These are phyloP conservation scores for Oxytorus armatus DNA, from an alignment of 2,888 invertebrate species.

Conservation along the genomic window DNA sequence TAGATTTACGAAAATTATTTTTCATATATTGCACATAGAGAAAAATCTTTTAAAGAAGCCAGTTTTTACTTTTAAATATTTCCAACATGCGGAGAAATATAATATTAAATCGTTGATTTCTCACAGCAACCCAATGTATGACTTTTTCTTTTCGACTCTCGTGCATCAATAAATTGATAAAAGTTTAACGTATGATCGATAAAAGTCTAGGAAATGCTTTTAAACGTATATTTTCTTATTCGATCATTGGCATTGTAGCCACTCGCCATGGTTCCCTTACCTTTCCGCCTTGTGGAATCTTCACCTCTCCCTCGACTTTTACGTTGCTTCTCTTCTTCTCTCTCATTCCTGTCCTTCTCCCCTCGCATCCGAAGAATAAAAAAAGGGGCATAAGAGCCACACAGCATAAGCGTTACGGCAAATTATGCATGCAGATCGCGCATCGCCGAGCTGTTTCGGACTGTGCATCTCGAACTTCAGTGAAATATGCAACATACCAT, in stretches of 20 bases:
- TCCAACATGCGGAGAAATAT: no score
- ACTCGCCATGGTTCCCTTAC: slow-evolving; percentile 54
- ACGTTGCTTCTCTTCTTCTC: slow-evolving; percentile 52
- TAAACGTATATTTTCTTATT: slow-evolving; percentile 14
- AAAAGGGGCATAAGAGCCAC: background rate
- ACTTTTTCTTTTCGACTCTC: background rate
- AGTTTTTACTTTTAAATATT: no score
- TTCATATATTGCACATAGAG: background rate
- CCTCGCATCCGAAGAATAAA: slow-evolving; percentile 47
- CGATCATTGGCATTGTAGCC: slow-evolving; percentile 7
- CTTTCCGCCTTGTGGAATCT: slow-evolving; percentile 59
- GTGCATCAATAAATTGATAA: slow-evolving; percentile 3
- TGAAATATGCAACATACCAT: slow-evolving; percentile 16
- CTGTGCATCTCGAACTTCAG: slow-evolving; percentile 37
- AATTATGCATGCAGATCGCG: slow-evolving; percentile 67
- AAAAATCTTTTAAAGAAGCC: no score
- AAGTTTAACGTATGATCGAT: slow-evolving; percentile 10
- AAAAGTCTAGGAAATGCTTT: slow-evolving; percentile 14
- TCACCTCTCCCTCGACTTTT: slow-evolving; percentile 5
- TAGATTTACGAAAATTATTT: background rate
- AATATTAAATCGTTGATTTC: no score
- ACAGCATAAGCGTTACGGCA: slow-evolving; percentile 47
- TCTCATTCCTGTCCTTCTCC: slow-evolving; percentile 24
- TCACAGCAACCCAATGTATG: no score
- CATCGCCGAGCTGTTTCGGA: slow-evolving; percentile 59